Percentiles rank a stretch among this genome's conserved stretches.
Conservation (phyloP, 2,113 vertebrate species). For the Mastomys natalensis region DNA sequence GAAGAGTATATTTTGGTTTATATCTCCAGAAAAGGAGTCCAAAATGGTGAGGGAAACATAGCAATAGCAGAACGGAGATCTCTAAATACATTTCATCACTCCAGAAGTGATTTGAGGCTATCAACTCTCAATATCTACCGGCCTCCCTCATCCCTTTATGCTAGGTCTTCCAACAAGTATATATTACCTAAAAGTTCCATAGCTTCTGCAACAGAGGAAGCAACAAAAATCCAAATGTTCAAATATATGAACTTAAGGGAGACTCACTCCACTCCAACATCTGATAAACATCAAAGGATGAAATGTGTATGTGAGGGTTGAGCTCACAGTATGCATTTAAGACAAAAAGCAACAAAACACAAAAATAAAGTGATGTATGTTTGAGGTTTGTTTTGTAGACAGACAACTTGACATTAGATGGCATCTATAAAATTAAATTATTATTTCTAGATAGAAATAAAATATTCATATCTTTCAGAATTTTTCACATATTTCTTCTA, state of each 20-base stretch:
- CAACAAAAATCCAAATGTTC: background rate
- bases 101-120: background rate
- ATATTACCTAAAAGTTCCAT: background rate
- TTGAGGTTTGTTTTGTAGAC: background rate
- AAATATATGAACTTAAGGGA: too few relatives aligned
- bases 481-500: background rate
- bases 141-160: too few relatives aligned
- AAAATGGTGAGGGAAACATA: background rate
- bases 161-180: background rate
- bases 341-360: background rate
- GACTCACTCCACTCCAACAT: background rate
- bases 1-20: background rate
- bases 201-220: background rate
- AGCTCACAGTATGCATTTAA: background rate
- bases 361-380: background rate
- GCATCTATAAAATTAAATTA: background rate
- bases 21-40: background rate
- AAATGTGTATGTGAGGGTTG: background rate
- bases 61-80: background rate
- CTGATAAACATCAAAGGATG: background rate
- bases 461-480: background rate
- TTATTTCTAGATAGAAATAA: background rate
- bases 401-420: too few relatives aligned
- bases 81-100: background rate
- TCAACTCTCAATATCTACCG: background rate